Evolutionary conservation across 1,140 invertebrate species (phyloP), one percentile per base, ranked within the genome.

Genomic region (Lutraria rhynchaena): DNA sequence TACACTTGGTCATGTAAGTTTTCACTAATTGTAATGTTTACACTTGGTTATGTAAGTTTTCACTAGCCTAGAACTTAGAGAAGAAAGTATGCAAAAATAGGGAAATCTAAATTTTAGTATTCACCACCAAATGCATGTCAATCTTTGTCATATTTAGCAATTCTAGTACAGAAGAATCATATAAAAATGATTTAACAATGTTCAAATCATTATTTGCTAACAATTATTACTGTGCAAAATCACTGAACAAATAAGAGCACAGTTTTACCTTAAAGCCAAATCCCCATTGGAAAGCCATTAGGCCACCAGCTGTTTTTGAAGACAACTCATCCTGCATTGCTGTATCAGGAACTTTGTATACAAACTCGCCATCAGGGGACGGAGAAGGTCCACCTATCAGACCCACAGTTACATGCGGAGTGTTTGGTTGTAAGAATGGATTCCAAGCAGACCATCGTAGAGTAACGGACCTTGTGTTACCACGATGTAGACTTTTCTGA

Each of bases 381-480:
- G 85, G 81, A 0, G 35, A 58, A 17, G 89, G 85, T 9, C 90
- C 91, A 51, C 90, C 91, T 17, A 87, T 67, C 51, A 80, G 65
- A 5, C 69, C 70, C 22, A 92, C 63, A 22, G 61, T 88, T 0
- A 90, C 76, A 29, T 90, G 86, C 0, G 53, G 76, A 11, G 46
- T 80, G 33, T 51, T 86, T 35, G 84, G 60, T 22, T 89, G 85
- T 0, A 86, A 55, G 58, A 92, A 88, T 11, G 92, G 92, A 58
- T 86, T 90, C 88, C 88, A 92, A 1, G 87, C 88, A 24, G 89
- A 87, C 91, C 91, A 92, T 29, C 92, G 85, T 3, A 92, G 65
- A 0, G 85, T 81, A 9, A 90, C 87, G 19, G 85, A 89, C 35
- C 88, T 74, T 24, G 87, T 88, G 49, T 87, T 86, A 33, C 89